Conservation (phyloP, 2,113 vertebrate genomes). For the Ceyx melanurus region DNA sequence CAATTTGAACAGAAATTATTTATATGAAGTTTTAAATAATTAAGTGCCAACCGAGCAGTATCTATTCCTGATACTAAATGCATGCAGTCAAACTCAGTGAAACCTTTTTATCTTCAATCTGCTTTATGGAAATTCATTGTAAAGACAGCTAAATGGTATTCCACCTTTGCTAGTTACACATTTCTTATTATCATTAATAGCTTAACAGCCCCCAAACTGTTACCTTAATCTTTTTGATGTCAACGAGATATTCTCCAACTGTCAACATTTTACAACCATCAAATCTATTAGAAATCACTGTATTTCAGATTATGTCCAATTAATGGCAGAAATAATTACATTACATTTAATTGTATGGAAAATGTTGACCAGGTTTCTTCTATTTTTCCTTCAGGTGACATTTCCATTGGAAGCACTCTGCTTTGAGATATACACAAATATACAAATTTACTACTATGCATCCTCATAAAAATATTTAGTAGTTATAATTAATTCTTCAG, state of each 20-base stretch:
- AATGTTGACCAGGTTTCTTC: conserved; percentile 24
- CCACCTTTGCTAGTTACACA: not conserved
- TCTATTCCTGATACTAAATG: not conserved
- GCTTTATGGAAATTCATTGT: not conserved
- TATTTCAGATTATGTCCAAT: conserved; percentile 36
- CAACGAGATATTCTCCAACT: not conserved
- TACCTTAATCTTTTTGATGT: conserved; percentile 42
- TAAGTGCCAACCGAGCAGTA: conserved; percentile 26
- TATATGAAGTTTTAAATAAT: conserved; percentile 70
- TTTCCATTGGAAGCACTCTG: not conserved
- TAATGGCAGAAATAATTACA: conserved; percentile 32
- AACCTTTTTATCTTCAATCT: conserved; percentile 20
- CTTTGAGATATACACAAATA: not conserved
- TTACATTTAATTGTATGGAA: conserved; percentile 36
- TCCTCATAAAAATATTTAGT: not conserved
- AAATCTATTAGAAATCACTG: conserved; percentile 13
- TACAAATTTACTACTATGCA: not conserved
- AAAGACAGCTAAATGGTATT: conserved; percentile 15
- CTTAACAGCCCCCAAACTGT: conserved; percentile 29
- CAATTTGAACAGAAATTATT: conserved; percentile 72
- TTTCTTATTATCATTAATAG: conserved; percentile 45
- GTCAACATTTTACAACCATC: conserved; percentile 39
- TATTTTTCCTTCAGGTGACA: not conserved
- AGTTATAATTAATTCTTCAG: not conserved
- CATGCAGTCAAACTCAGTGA: not conserved